These are phyloP conservation scores for Neodiprion fabricii DNA, from an alignment of 1,140 invertebrate species.

Conservation along the genomic window DNA sequence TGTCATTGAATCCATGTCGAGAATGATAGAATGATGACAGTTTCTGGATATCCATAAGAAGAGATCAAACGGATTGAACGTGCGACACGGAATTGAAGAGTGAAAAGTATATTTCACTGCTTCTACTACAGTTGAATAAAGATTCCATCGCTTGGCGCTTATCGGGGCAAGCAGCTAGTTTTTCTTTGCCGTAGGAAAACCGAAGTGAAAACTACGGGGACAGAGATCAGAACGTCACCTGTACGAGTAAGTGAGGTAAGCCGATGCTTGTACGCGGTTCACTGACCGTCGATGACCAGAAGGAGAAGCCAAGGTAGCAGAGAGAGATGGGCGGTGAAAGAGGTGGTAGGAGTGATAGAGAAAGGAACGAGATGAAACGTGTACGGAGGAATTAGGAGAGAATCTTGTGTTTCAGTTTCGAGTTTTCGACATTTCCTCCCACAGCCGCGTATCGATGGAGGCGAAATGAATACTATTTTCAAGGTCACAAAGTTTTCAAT, in stretches of 20 bases:
- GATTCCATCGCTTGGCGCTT: not conserved
- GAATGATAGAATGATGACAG: too few species aligned
- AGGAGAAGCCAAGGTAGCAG: constrained; percentile 12
- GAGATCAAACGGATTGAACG: too few species aligned
- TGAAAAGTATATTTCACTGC: not conserved
- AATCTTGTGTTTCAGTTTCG: not conserved
- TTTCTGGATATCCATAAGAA: too few species aligned
- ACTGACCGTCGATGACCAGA: constrained; percentile 46
- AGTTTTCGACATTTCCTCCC: too few species aligned
- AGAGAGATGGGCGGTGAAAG: not conserved
- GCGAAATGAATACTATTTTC: too few species aligned
- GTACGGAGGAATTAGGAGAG: not conserved
- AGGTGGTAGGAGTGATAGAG: not conserved
- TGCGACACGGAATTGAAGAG: too few species aligned
- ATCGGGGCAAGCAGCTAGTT: not conserved
- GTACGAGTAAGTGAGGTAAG: constrained; percentile 11
- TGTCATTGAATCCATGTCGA: too few species aligned
- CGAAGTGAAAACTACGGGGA: constrained; percentile 10
- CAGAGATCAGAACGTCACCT: not conserved
- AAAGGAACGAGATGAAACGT: too few species aligned
- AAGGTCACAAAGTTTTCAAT: too few species aligned
- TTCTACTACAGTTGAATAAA: not conserved
- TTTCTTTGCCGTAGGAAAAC: not conserved
- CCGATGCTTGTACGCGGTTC: constrained; percentile 29
- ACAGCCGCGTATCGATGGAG: too few species aligned